phyloP scores from a whole-genome alignment of 2,797 vertebrate species.

The Galaxias olidus region DNA sequence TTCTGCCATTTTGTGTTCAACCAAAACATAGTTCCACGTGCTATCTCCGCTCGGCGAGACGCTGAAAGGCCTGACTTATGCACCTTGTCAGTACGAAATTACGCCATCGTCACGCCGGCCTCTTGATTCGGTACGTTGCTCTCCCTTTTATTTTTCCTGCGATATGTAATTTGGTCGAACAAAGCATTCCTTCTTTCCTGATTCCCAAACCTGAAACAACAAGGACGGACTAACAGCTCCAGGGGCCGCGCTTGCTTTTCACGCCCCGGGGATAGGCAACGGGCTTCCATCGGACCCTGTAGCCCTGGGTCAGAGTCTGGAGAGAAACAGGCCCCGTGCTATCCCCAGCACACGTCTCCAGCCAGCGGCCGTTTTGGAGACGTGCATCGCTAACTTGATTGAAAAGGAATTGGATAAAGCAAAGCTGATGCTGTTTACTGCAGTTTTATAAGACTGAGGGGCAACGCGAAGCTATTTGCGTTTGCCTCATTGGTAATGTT shows the following conservation, averaged over 20 bases:
- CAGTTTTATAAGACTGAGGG: constrained; percentile 46
- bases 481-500: constrained; percentile 56
- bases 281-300: constrained; percentile 60
- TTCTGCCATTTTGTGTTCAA: constrained; percentile 60
- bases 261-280: constrained; percentile 59
- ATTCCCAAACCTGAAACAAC: constrained; percentile 72
- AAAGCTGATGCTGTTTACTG: constrained; percentile 45
- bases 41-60: constrained; percentile 50
- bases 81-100: constrained; percentile 61
- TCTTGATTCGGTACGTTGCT: constrained; percentile 60
- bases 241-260: constrained; percentile 56
- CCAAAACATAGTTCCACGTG: constrained; percentile 57
- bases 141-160: constrained; percentile 59
- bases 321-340: constrained; percentile 12
- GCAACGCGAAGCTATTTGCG: constrained; percentile 45
- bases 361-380: constrained; percentile 23
- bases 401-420: constrained; percentile 48
- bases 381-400: constrained; percentile 31
- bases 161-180: constrained; percentile 60
- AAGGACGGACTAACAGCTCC: constrained; percentile 57
- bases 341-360: constrained; percentile 41
- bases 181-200: constrained; percentile 57
- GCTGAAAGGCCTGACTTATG: constrained; percentile 62
- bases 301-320: constrained; percentile 46
- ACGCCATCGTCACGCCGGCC: constrained; percentile 55